Evolutionary conservation across 2,888 invertebrate species (phyloP).

Genomic region (Caenorhabditis afra): DNA sequence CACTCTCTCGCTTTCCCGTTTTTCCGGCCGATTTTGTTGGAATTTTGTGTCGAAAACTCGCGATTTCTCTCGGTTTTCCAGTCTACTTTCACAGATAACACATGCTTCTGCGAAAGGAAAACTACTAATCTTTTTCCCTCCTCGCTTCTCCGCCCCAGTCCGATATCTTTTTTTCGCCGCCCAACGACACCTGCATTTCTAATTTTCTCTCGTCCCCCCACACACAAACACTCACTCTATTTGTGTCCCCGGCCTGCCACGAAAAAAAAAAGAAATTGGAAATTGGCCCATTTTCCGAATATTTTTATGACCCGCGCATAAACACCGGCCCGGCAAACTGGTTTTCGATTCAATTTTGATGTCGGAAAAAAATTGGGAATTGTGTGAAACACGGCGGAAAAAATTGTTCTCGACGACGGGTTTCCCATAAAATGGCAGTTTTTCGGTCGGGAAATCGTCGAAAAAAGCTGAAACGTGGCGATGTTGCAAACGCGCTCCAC

Average conservation of each 20-base stretch:
- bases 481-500: conserved; percentile 27
- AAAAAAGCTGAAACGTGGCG: neutral
- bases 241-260: neutral
- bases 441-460: neutral
- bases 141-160: no score
- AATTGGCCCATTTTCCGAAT: neutral
- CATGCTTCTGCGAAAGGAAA: neutral
- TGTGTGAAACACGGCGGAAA: no score
- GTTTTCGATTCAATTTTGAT: neutral
- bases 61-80: neutral
- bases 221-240: no score
- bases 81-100: no score
- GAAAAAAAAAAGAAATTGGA: conserved; percentile 2
- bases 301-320: neutral
- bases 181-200: conserved; percentile 41
- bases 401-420: no score
- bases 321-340: neutral
- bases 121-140: neutral
- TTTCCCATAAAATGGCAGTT: no score
- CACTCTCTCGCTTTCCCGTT: conserved; percentile 18
- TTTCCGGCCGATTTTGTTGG: conserved; percentile 9
- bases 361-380: neutral
- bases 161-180: neutral
- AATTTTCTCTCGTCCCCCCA: conserved; percentile 11
- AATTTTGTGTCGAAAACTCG: conserved; percentile 20